These are phyloP conservation scores for Trichonephila inaurata DNA, from an alignment of 1,140 invertebrate species.

Conservation along the genomic window DNA sequence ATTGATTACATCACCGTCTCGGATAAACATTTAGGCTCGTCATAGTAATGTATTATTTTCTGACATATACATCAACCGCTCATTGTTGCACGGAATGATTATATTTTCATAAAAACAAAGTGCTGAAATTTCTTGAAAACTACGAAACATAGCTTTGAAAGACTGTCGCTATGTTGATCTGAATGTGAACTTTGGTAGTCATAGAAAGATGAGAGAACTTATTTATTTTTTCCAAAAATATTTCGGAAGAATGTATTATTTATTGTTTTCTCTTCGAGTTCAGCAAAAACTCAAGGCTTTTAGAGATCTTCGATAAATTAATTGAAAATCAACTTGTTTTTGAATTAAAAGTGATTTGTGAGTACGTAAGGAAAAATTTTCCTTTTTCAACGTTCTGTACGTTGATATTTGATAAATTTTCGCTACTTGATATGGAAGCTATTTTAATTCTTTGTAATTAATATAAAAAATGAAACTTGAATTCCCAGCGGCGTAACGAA, in stretches of 20 bases:
- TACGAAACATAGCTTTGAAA: background rate
- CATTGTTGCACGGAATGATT: background rate
- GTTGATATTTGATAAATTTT: too few species aligned
- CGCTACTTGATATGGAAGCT: too few species aligned
- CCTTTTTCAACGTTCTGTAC: too few species aligned
- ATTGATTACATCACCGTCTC: constrained; percentile 49
- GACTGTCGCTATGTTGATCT: background rate
- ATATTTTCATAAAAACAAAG: constrained; percentile 30
- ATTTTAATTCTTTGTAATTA: too few species aligned
- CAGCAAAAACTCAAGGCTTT: too few species aligned
- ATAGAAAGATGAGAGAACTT: background rate
- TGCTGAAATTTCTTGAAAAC: background rate
- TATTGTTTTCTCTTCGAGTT: too few species aligned
- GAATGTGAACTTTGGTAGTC: background rate
- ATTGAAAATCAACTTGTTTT: too few species aligned
- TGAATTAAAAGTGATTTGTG: too few species aligned
- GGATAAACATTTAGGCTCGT: background rate
- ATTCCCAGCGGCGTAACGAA: too few species aligned
- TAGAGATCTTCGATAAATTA: too few species aligned
- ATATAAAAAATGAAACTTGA: too few species aligned
- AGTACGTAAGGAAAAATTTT: too few species aligned
- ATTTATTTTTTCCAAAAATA: background rate
- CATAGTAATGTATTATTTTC: constrained; percentile 20
- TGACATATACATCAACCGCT: background rate
- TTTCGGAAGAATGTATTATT: background rate